Evolutionary conservation across 2,797 vertebrate species (phyloP), one percentile per base, ranked within the genome.

Genomic region (Cheirogaleus major): DNA sequence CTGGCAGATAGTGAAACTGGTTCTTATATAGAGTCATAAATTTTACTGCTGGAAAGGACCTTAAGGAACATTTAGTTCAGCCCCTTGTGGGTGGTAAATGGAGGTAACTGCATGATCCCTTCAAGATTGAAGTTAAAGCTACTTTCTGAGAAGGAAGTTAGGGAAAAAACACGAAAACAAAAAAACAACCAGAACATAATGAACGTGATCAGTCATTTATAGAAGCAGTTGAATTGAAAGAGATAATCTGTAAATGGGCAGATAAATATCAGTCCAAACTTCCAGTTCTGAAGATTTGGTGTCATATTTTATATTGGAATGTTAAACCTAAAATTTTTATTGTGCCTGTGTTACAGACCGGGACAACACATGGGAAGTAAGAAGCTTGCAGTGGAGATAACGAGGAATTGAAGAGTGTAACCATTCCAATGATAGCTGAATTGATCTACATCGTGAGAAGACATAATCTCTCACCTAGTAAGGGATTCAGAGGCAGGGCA

Each of bases 1-100:
- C 82, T 89, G 90, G 93, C 89, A 97, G 97, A 93, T 75, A 91
- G 87, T 95, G 95, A 96, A 98, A 98, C 88, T 73, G 89, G 80
- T 96, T 98, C 97, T 97, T 97, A 83, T 92, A 97, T 91, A 93
- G 82, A 93, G 73, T 83, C 91, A 87, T 97, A 96, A 78, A 97
- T 97, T 97, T 96, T 96, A 95, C 91, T 91, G 90, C 82, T 73
- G 61, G 91, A 89, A 84, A 94, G 65, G 95, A 78, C 95, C 85
- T 75, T 69, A 76, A 94, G 84, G 96, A 96, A 93, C 79, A 78
- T 75, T 96, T 94, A 93, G 85, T 25, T 89, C 79, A 65, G 55
- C 65, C 95, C 95, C 85, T 87, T 61, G 96, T 41, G 97, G 70
- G 85, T 89, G 85, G 88, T 95, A 96, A 97, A 91, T 95, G 95